These are phyloP conservation scores for Drosophila histrio DNA, from an alignment of 2,888 invertebrate species.

Conservation along the genomic window DNA sequence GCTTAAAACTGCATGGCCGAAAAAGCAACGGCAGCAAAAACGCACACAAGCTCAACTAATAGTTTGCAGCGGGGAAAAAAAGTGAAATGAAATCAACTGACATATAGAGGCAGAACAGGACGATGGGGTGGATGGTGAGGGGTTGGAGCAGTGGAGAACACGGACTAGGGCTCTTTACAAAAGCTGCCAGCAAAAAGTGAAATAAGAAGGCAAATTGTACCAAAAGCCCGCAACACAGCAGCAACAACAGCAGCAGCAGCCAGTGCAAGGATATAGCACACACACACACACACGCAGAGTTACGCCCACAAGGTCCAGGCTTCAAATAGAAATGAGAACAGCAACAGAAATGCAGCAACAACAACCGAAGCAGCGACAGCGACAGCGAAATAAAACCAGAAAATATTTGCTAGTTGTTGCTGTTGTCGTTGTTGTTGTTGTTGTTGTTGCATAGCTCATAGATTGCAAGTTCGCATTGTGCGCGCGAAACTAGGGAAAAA, in stretches of 20 bases:
- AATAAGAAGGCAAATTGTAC: slow-evolving; percentile 74
- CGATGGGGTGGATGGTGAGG: neutral
- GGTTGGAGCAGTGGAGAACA: neutral
- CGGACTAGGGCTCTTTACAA: slow-evolving; percentile 48
- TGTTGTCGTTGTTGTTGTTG: slow-evolving; percentile 24
- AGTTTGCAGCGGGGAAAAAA: slow-evolving; percentile 65
- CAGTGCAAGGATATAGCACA: slow-evolving; percentile 72
- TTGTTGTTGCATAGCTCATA: slow-evolving; percentile 56
- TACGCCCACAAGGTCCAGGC: slow-evolving; percentile 75
- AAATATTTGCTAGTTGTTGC: slow-evolving; percentile 50
- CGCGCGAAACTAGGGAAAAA: slow-evolving; percentile 81
- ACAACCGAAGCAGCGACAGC: slow-evolving; percentile 7
- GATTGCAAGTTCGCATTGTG: slow-evolving; percentile 77
- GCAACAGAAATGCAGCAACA: slow-evolving; percentile 18
- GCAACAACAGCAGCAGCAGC: slow-evolving; percentile 57
- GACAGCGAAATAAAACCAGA: slow-evolving; percentile 63
- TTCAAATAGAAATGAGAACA: slow-evolving; percentile 65
- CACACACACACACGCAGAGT: slow-evolving; percentile 38
- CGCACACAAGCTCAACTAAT: slow-evolving; percentile 66
- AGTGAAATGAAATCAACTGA: slow-evolving; percentile 81
- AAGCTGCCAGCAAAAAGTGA: slow-evolving; percentile 51
- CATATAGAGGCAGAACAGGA: slow-evolving; percentile 63
- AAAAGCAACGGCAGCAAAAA: slow-evolving; percentile 31
- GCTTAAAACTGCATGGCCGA: slow-evolving; percentile 42
- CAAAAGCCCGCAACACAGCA: slow-evolving; percentile 66